A percentile compares a stretch with the other conserved stretches of the same genome.
phyloP scores from a whole-genome alignment of 2,797 vertebrate genomes.

The Chelonia mydas region DNA sequence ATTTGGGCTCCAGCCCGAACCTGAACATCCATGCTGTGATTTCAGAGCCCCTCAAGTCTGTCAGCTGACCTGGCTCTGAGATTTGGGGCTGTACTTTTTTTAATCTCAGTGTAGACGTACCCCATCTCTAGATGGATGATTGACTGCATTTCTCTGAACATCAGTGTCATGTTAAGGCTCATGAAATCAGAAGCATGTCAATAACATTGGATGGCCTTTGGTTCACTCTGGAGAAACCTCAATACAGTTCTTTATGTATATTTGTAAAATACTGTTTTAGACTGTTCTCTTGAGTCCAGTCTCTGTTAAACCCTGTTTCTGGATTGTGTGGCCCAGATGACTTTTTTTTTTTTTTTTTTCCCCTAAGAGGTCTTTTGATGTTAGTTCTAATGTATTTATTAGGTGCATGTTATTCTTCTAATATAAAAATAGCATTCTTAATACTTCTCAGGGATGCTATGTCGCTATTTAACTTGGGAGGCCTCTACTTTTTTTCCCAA shows the following conservation, averaged over 20 bases:
- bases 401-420: not conserved
- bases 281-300: not conserved
- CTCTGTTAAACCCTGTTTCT: not conserved
- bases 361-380: not conserved
- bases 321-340: rapidly evolving
- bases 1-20: no score
- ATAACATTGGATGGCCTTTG: not conserved
- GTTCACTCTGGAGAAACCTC: not conserved
- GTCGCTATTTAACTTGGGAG: not conserved
- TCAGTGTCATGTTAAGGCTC: not conserved
- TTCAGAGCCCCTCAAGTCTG: no score
- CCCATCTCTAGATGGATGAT: not conserved
- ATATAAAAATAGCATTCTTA: not conserved
- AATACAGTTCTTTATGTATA: not conserved
- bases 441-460: not conserved
- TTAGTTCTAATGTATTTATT: not conserved
- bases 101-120: not conserved
- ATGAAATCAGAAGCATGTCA: not conserved
- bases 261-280: not conserved
- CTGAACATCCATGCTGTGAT: no score
- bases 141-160: not conserved
- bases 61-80: not conserved
- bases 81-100: not conserved
- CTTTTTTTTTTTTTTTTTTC: not conserved
- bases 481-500: not conserved